Percentiles rank a stretch among this genome's conserved stretches.
Evolutionary conservation across 2,797 vertebrate species (phyloP).

Genomic region (Xenops minutus): DNA sequence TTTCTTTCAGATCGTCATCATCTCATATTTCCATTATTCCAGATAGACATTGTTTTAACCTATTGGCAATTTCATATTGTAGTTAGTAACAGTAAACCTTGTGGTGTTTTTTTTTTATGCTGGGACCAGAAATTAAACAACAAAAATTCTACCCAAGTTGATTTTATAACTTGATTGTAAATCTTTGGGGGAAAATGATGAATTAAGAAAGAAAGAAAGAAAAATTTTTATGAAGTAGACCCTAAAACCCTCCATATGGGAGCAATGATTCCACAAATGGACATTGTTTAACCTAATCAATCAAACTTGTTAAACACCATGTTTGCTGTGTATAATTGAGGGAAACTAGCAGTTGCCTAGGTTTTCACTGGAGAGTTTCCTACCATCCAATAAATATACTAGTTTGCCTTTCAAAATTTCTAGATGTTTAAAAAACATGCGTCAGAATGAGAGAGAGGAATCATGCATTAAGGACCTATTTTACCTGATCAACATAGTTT

Average conservation of each 20-base stretch:
- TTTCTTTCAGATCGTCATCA: neutral
- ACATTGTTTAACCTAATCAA: neutral
- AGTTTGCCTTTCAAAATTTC: neutral
- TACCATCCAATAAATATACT: neutral
- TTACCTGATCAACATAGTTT: neutral
- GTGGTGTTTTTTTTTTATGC: neutral
- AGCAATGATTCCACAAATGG: neutral
- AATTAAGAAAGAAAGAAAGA: neutral
- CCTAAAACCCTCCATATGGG: neutral
- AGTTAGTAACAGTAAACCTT: neutral
- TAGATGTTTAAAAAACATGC: neutral
- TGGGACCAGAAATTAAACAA: neutral
- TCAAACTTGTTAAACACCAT: neutral
- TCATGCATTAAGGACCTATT: neutral
- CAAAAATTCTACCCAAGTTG: neutral
- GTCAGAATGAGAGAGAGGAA: neutral
- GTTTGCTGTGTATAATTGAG: neutral
- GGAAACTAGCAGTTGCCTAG: neutral
- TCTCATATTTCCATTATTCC: neutral
- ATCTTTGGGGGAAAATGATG: neutral
- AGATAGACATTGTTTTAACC: neutral
- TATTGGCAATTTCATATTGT: neutral
- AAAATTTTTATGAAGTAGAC: neutral
- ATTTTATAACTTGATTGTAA: neutral
- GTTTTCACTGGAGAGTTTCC: neutral